Evolutionary conservation across 2,113 vertebrate genomes (phyloP), one percentile per base, ranked within the genome.

Genomic region (Myocastor coypus): DNA sequence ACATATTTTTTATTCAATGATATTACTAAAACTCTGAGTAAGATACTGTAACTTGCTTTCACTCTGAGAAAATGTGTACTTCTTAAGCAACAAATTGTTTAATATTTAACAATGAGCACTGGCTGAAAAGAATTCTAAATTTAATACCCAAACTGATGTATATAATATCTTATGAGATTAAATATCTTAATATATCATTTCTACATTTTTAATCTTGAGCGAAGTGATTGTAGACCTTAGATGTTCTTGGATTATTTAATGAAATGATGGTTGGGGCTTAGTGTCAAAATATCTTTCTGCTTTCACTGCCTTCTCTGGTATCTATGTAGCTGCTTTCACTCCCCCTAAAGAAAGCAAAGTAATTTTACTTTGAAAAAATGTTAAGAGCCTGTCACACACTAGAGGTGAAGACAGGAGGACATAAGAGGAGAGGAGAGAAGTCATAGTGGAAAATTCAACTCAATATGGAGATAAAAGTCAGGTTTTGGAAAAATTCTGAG

Each of bases 381-480:
- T 52, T 34, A 20, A 28, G 17, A 89, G 2, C 17, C 16, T 7
- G 28, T 82, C 11, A 69, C 8, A 28, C 19, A 7, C 19, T 64
- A 1, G 7, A 32, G 19, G 3, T 5, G 4, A 50, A 7, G 2
- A n/a, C 3, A 0, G 13, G 3, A 63, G 7, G 2, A n/a, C 13
- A 81, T 28, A 26, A 26, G 26, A 77, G 8, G 20, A 87, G 24
- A 55, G 1, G 11, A 3, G n/a, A 80, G 30, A 59, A 71, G 7
- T 42, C 69, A 9, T 37, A 37, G 7, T 55, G 32, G 10, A 8
- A 94, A 57, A 68, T 8, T 63, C 59, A 95, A 7, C 12, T 90
- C 22, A 75, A 78, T 59, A 77, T 2, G 11, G 42, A 3, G 17
- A 50, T 7, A 34, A 22, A 20, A 69, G 66, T 19, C 17, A n/a